phyloP scores from a whole-genome alignment of 2,113 vertebrate genomes.

The Bubo blakistoni region DNA sequence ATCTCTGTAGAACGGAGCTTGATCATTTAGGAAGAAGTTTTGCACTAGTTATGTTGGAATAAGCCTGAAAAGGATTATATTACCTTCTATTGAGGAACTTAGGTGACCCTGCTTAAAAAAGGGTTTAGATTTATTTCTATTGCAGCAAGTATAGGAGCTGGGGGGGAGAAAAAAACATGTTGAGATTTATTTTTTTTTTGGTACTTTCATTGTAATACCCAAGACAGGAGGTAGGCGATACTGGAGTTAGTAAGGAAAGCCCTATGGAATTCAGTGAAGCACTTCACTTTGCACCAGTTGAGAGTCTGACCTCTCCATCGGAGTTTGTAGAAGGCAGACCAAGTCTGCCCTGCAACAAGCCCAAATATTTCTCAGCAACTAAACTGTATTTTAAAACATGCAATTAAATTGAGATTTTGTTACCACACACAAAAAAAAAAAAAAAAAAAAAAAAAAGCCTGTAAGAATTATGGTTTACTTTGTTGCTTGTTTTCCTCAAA shows the following conservation, averaged over 20 bases:
- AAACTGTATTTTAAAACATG: background rate
- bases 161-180: accelerated
- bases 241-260: background rate
- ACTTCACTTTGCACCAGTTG: background rate
- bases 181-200: no score
- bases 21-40: background rate
- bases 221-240: background rate
- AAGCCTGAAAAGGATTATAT: background rate
- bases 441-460: background rate
- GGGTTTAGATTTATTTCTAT: background rate
- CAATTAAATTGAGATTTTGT: background rate
- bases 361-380: background rate
- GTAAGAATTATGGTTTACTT: background rate
- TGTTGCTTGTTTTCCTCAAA: background rate
- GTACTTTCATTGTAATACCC: background rate
- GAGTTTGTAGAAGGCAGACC: background rate
- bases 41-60: background rate
- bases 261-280: background rate
- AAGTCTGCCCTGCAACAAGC: background rate
- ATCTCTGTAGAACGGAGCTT: background rate
- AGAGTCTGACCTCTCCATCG: background rate
- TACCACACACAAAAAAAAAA: background rate
- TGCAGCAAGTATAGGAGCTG: background rate
- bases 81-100: background rate
- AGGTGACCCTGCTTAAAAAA: background rate